These are phyloP conservation scores for Spinus pinus DNA, from an alignment of 2,797 vertebrate genomes.

Conservation along the genomic window DNA sequence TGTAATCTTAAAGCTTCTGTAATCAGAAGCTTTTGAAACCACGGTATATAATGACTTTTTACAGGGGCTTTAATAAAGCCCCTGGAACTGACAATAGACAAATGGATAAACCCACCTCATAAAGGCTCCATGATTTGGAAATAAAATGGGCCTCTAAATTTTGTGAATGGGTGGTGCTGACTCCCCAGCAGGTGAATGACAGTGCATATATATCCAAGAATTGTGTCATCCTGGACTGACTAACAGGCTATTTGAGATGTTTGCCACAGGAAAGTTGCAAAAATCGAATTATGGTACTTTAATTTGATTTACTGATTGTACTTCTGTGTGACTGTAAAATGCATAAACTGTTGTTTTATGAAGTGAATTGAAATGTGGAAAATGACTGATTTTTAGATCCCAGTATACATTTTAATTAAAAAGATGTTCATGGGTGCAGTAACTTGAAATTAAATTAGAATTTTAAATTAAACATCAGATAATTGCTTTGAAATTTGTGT, in stretches of 20 bases:
- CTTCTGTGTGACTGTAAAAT: not conserved
- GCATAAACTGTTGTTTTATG: not conserved
- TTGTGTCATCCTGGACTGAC: not conserved
- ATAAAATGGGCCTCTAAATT: not conserved
- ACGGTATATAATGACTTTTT: not conserved
- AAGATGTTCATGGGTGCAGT: not conserved
- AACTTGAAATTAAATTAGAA: not conserved
- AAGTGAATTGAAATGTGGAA: not conserved
- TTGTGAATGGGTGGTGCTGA: not conserved
- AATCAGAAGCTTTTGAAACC: not conserved
- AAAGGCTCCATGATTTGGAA: not conserved
- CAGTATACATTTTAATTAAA: not conserved
- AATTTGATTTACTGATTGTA: not conserved
- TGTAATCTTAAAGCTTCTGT: not conserved
- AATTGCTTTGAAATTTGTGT: not conserved
- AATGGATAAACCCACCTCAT: not conserved
- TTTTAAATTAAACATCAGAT: not conserved
- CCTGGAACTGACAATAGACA: not conserved
- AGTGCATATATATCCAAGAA: not conserved
- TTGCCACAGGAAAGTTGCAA: not conserved
- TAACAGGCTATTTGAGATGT: not conserved
- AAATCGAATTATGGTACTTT: not conserved
- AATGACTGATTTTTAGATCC: not conserved
- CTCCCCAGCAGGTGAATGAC: not conserved
- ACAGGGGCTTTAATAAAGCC: not conserved